phyloP scores from a whole-genome alignment of 2,797 vertebrate genomes.

The Erethizon dorsatum region DNA sequence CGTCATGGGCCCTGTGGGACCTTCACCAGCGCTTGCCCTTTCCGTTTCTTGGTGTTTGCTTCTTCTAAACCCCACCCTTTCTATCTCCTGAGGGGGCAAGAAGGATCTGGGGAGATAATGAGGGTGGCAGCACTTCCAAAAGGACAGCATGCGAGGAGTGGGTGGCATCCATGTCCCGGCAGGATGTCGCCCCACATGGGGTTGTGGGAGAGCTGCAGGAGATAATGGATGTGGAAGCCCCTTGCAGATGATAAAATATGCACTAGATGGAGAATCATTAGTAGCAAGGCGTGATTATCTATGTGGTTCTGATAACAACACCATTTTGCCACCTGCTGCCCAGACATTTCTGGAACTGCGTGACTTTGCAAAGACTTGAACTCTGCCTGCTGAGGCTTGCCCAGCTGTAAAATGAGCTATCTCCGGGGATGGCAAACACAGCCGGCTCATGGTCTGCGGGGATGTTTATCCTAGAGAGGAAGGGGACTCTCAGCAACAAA shows the following conservation, averaged over 20 bases:
- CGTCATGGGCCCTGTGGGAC: fast-evolving
- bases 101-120: not conserved
- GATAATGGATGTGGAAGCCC: not conserved
- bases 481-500: not conserved
- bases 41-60: not conserved
- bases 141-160: fast-evolving
- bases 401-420: constrained; percentile 85
- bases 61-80: not conserved
- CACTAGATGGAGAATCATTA: constrained; percentile 66
- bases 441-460: not conserved
- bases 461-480: constrained; percentile 45
- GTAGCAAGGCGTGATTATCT: constrained; percentile 61
- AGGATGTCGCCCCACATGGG: fast-evolving
- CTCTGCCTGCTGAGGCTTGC: constrained; percentile 82
- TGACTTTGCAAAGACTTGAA: constrained; percentile 77
- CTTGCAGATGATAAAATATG: not conserved
- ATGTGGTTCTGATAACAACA: constrained; percentile 71
- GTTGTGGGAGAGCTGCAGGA: not conserved
- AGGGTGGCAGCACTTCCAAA: not conserved
- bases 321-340: constrained; percentile 85
- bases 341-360: constrained; percentile 72
- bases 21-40: not conserved
- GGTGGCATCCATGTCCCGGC: fast-evolving
- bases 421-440: constrained; percentile 71
- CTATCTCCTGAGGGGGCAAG: not conserved